A percentile compares a stretch with the other conserved stretches of the same genome.
Conservation (phyloP, 2,113 vertebrate species). For the Myotis brandtii region DNA sequence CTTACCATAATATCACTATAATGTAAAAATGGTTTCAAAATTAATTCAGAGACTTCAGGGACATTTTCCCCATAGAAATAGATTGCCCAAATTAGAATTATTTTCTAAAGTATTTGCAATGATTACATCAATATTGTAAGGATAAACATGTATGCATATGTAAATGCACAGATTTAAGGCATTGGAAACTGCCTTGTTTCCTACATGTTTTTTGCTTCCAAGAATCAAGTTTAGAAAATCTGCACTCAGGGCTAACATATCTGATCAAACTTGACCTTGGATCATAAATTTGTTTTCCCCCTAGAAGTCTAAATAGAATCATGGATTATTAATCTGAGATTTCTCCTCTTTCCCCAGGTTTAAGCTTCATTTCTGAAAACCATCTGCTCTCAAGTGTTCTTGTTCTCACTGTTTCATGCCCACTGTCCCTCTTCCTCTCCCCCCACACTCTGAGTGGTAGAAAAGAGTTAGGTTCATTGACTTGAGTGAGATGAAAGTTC, state of each 20-base stretch:
- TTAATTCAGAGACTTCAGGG: background rate
- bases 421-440: background rate
- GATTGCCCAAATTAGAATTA: background rate
- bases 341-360: slow-evolving; percentile 5
- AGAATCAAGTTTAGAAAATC: slow-evolving; percentile 17
- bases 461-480: background rate
- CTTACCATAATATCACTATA: background rate
- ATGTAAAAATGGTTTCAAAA: background rate
- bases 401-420: background rate
- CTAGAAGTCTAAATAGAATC: background rate
- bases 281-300: background rate
- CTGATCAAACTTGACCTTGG: background rate
- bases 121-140: background rate
- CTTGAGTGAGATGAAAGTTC: slow-evolving; percentile 25
- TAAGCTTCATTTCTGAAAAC: background rate
- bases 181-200: background rate
- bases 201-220: background rate
- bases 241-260: background rate
- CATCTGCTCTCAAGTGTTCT: background rate
- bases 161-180: background rate
- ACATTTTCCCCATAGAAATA: background rate
- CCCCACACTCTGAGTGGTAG: background rate
- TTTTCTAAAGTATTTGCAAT: background rate
- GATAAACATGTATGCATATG: background rate
- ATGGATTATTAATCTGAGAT: background rate